phyloP scores from a whole-genome alignment of 2,797 vertebrate species.

The Sus cebifrons region DNA sequence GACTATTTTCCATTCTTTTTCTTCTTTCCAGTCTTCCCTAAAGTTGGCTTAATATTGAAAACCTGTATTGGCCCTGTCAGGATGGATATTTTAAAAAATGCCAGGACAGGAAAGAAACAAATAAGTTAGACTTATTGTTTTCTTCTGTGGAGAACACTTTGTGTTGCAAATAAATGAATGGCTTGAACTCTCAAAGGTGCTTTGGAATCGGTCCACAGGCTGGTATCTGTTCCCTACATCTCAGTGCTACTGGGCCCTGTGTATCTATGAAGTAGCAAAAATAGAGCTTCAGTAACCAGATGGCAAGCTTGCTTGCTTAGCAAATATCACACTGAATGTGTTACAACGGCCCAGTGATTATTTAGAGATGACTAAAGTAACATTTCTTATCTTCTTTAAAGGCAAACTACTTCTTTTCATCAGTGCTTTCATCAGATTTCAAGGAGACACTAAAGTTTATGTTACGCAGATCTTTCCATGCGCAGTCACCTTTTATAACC shows the following conservation, averaged over 20 bases:
- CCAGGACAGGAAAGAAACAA: constrained; percentile 56
- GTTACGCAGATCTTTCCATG: constrained; percentile 40
- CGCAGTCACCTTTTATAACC: neutral
- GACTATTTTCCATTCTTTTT: neutral
- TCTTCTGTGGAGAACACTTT: constrained; percentile 56
- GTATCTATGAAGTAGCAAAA: constrained; percentile 80
- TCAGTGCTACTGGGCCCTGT: constrained; percentile 67
- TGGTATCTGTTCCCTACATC: constrained; percentile 43
- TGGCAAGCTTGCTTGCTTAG: constrained; percentile 83
- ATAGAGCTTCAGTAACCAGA: constrained; percentile 83
- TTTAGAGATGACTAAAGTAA: constrained; percentile 83
- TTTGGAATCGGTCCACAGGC: constrained; percentile 73
- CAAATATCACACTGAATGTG: constrained; percentile 85
- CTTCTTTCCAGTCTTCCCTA: neutral
- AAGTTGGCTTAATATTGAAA: constrained; percentile 30
- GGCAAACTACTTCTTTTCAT: constrained; percentile 79
- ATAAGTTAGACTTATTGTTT: constrained; percentile 62
- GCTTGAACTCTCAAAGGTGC: constrained; percentile 70
- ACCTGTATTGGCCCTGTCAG: neutral
- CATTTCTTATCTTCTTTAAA: constrained; percentile 83
- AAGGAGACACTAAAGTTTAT: constrained; percentile 76
- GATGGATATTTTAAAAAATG: constrained; percentile 65
- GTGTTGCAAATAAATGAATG: constrained; percentile 78
- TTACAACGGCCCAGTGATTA: constrained; percentile 80
- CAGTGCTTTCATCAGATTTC: constrained; percentile 82